A percentile compares a stretch with the other conserved stretches of the same genome.
These are phyloP conservation scores for Mythimna vitellina DNA, from an alignment of 2,888 invertebrate species.

Conservation along the genomic window DNA sequence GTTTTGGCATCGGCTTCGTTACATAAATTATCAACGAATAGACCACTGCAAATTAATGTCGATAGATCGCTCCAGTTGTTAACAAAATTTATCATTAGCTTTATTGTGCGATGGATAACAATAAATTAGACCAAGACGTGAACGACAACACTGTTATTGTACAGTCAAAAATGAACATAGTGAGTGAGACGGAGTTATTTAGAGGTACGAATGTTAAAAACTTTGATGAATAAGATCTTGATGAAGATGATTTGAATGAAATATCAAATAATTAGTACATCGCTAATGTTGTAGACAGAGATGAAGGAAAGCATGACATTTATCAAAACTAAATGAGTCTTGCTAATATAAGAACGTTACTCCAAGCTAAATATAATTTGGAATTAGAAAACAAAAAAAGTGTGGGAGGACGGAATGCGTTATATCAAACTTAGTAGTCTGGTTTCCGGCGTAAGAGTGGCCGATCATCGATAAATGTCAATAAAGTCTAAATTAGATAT, in stretches of 20 bases:
- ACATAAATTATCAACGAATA: conserved; percentile 69
- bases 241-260: conserved; percentile 38
- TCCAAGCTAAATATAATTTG: conserved; percentile 12
- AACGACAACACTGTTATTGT: conserved; percentile 14
- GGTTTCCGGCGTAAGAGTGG: conserved; percentile 65
- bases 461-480: conserved; percentile 80
- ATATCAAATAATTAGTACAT: conserved; percentile 35
- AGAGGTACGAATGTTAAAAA: neutral
- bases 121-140: conserved; percentile 52
- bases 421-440: conserved; percentile 29
- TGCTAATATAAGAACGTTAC: conserved; percentile 4
- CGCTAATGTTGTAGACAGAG: conserved; percentile 15
- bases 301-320: conserved; percentile 36
- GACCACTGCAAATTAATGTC: conserved; percentile 62
- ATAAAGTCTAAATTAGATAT: conserved; percentile 77
- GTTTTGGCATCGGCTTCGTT: conserved; percentile 69
- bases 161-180: conserved; percentile 1
- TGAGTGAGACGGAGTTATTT: neutral
- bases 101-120: conserved; percentile 43
- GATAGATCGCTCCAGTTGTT: conserved; percentile 68
- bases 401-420: conserved; percentile 21
- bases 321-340: conserved; percentile 35
- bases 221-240: conserved; percentile 21
- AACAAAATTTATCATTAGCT: conserved; percentile 67
- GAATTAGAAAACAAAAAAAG: conserved; percentile 10